These are phyloP conservation scores for Pentalonia nigronervosa DNA, from an alignment of 1,140 invertebrate genomes.

Conservation along the genomic window DNA sequence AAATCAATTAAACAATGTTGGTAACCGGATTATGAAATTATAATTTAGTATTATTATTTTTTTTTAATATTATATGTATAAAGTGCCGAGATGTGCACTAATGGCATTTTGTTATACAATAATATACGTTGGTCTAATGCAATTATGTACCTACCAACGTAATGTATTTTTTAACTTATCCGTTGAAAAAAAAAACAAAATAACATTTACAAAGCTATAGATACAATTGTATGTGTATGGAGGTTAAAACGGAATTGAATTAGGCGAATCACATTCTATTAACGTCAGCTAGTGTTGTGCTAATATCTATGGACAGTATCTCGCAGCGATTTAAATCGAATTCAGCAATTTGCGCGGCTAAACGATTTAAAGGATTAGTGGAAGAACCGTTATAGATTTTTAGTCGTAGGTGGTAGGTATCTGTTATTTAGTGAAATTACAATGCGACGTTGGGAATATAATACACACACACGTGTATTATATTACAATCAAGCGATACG, in stretches of 20 bases:
- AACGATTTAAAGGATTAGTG: not conserved
- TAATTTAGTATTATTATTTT: no score
- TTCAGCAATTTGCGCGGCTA: not conserved
- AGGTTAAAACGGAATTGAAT: not conserved
- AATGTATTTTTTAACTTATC: not conserved
- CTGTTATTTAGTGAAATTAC: not conserved
- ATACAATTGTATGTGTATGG: not conserved
- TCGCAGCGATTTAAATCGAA: not conserved
- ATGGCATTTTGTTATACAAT: no score
- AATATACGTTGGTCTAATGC: not conserved
- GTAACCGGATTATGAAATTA: no score
- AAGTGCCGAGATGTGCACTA: not conserved
- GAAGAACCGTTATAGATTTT: not conserved
- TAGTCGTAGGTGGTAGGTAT: not conserved
- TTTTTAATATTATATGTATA: not conserved
- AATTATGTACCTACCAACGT: no score
- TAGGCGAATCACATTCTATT: not conserved
- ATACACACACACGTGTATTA: not conserved
- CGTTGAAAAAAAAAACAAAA: not conserved
- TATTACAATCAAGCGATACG: not conserved
- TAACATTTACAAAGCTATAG: not conserved
- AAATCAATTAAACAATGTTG: no score
- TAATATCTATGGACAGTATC: not conserved
- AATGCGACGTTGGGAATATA: not conserved
- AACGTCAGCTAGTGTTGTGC: not conserved